These are phyloP conservation scores for Progne subis DNA, from an alignment of 2,113 vertebrate species.

Conservation along the genomic window DNA sequence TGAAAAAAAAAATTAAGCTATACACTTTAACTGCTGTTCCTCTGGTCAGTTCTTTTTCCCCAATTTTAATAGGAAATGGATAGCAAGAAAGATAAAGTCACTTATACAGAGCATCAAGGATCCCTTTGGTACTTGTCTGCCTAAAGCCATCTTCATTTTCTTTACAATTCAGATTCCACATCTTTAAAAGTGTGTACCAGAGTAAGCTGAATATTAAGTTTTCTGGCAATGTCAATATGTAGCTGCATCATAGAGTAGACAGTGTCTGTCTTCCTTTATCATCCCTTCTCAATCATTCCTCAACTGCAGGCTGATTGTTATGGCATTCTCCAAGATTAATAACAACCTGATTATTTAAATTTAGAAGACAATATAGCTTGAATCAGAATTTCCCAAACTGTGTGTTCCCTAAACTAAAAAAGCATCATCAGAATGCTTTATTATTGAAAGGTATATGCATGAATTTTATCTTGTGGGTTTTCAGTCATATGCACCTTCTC, in stretches of 20 bases:
- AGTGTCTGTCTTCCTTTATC: neutral
- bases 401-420: neutral
- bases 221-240: neutral
- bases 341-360: neutral
- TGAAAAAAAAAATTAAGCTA: neutral
- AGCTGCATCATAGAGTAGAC: neutral
- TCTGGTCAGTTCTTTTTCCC: neutral
- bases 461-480: neutral
- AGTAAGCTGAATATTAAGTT: neutral
- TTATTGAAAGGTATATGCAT: neutral
- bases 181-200: neutral
- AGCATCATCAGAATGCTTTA: neutral
- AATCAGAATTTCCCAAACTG: neutral
- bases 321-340: neutral
- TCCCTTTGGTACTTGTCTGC: neutral
- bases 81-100: neutral
- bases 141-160: neutral
- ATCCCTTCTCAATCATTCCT: neutral
- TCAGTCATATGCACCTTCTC: neutral
- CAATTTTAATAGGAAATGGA: neutral
- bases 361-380: neutral
- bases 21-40: neutral
- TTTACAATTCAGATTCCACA: neutral
- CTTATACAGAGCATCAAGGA: neutral
- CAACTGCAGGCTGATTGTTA: neutral